Conservation (phyloP, 2,888 invertebrate species). For the Salpingus planirostris region DNA sequence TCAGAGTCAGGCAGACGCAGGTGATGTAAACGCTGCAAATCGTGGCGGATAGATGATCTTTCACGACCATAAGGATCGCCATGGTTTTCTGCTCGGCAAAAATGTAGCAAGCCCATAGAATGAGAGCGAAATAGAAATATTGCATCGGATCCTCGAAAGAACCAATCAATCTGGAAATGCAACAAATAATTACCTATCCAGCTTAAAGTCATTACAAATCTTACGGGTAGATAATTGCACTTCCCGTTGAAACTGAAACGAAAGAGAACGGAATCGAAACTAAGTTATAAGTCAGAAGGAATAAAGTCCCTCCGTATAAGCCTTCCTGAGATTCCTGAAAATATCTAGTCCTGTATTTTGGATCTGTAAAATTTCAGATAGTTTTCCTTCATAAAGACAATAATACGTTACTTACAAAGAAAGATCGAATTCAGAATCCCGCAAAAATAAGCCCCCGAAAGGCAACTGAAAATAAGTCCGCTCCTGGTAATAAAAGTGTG, state of each 20-base stretch:
- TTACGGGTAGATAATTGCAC: constrained; percentile 67
- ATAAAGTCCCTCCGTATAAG: constrained; percentile 75
- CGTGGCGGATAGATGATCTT: constrained; percentile 67
- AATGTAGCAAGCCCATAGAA: constrained; percentile 77
- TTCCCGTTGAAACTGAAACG: constrained; percentile 60
- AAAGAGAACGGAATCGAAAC: constrained; percentile 77
- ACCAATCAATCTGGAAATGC: constrained; percentile 34
- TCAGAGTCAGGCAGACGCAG: constrained; percentile 59
- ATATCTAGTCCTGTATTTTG: constrained; percentile 79
- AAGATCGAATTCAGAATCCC: constrained; percentile 60
- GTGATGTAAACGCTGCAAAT: constrained; percentile 71
- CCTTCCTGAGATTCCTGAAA: constrained; percentile 88
- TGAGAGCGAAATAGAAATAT: constrained; percentile 59
- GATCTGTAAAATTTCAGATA: constrained; percentile 51
- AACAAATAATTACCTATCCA: no score
- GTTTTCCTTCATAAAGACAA: not conserved
- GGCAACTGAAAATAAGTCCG: constrained; percentile 60
- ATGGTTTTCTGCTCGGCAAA: constrained; percentile 81
- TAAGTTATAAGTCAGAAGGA: constrained; percentile 72
- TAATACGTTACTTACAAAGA: constrained; percentile 50
- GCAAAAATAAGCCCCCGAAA: constrained; percentile 59
- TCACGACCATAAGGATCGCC: constrained; percentile 71
- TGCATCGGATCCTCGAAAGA: constrained; percentile 48
- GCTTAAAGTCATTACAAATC: constrained; percentile 27
- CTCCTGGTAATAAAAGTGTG: constrained; percentile 61